Evolutionary conservation across 2,113 vertebrate species (phyloP).

Genomic region (Datnioides undecimradiatus): DNA sequence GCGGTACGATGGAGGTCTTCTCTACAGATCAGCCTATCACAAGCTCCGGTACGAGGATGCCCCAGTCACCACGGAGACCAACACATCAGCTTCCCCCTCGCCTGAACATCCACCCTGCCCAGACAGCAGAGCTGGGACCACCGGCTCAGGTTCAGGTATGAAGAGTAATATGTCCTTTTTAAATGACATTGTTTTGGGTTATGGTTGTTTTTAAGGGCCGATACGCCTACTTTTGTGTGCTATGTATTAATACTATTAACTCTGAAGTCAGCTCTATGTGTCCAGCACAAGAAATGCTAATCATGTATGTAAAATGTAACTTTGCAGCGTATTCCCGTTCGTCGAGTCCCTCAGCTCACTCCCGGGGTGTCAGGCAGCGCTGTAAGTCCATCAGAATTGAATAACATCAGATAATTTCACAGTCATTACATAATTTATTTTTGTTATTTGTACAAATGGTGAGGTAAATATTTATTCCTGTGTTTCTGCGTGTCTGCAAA

Average conservation of each 20-base stretch:
- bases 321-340: constrained; percentile 81
- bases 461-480: not conserved
- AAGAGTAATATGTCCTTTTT: not conserved
- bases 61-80: constrained; percentile 90
- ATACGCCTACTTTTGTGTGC: too few species aligned
- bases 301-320: not conserved
- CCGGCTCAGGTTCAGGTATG: constrained; percentile 87
- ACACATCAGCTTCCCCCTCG: constrained; percentile 91
- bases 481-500: not conserved
- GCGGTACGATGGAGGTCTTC: constrained; percentile 86
- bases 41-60: constrained; percentile 88
- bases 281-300: not conserved
- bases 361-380: constrained; percentile 88
- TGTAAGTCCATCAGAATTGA: constrained; percentile 80
- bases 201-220: not conserved
- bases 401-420: not conserved
- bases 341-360: constrained; percentile 90
- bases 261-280: not conserved
- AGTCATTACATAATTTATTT: fast-evolving
- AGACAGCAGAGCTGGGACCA: constrained; percentile 91
- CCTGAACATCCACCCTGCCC: constrained; percentile 89
- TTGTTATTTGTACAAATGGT: not conserved
- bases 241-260: too few species aligned
- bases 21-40: constrained; percentile 89
- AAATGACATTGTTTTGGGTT: not conserved